phyloP scores from a whole-genome alignment of 2,797 vertebrate genomes.

The Knipowitschia caucasica region DNA sequence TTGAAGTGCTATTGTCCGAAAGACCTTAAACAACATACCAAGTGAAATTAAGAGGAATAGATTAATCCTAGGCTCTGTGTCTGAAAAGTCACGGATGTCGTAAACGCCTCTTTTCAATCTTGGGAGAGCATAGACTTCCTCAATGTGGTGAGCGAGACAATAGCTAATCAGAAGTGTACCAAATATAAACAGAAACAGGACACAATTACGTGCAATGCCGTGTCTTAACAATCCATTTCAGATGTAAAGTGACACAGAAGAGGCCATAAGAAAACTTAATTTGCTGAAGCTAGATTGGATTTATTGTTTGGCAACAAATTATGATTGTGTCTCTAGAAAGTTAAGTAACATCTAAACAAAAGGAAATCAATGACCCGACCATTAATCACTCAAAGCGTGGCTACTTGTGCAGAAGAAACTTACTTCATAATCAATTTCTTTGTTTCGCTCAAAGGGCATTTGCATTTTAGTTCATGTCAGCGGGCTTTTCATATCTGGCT shows the following conservation, averaged over 20 bases:
- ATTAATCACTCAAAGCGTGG: slow-evolving; percentile 79
- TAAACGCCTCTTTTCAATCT: slow-evolving; percentile 54
- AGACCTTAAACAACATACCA: slow-evolving; percentile 21
- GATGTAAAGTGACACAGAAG: slow-evolving; percentile 76
- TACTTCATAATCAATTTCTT: slow-evolving; percentile 87
- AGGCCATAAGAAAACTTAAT: slow-evolving; percentile 78
- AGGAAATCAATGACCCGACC: slow-evolving; percentile 82
- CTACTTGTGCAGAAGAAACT: slow-evolving; percentile 82
- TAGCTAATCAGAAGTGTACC: slow-evolving; percentile 68
- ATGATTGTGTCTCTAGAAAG: slow-evolving; percentile 83
- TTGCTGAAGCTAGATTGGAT: slow-evolving; percentile 79
- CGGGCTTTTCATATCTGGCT: slow-evolving; percentile 76
- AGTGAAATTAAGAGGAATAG: slow-evolving; percentile 35
- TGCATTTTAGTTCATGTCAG: slow-evolving; percentile 79
- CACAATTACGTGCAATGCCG: slow-evolving; percentile 58
- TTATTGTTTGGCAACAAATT: slow-evolving; percentile 85
- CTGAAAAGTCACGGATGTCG: slow-evolving; percentile 52
- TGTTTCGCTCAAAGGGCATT: slow-evolving; percentile 84
- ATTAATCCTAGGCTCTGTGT: slow-evolving; percentile 52
- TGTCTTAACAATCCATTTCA: slow-evolving; percentile 68
- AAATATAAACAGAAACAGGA: slow-evolving; percentile 57
- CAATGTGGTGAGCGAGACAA: slow-evolving; percentile 54
- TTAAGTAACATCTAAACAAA: slow-evolving; percentile 84
- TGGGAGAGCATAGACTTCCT: slow-evolving; percentile 53
- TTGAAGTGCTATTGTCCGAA: not conserved